phyloP scores from a whole-genome alignment of 2,113 vertebrate genomes.

The Pagrus major region DNA sequence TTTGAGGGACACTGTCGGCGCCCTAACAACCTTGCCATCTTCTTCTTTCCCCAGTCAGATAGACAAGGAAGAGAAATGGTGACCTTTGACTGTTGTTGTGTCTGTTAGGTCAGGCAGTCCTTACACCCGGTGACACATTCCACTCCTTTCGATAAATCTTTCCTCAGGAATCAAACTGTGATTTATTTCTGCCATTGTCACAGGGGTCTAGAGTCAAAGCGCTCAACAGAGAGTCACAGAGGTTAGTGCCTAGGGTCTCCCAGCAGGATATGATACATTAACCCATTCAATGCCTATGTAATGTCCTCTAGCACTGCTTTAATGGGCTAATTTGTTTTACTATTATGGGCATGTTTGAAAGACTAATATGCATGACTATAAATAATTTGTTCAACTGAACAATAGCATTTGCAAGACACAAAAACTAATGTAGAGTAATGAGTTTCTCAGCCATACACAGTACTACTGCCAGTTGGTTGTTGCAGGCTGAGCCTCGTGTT shows the following conservation, averaged over 20 bases:
- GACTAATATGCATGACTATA: slow-evolving; percentile 58
- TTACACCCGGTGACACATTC: slow-evolving; percentile 62
- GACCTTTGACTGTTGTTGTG: slow-evolving; percentile 66
- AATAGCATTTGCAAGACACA: slow-evolving; percentile 28
- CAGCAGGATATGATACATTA: slow-evolving; percentile 68
- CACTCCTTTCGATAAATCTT: slow-evolving; percentile 68
- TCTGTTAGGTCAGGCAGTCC: slow-evolving; percentile 47
- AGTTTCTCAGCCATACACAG: slow-evolving; percentile 9
- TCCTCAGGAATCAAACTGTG: slow-evolving; percentile 55
- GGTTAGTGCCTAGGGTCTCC: slow-evolving; percentile 53
- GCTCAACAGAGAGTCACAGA: slow-evolving; percentile 46
- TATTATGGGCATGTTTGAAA: slow-evolving; percentile 58
- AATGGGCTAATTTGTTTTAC: slow-evolving; percentile 67
- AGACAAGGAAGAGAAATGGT: slow-evolving; percentile 39
- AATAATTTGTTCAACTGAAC: slow-evolving; percentile 50
- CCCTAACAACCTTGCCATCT: not conserved
- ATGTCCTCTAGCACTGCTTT: slow-evolving; percentile 44
- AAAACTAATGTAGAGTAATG: slow-evolving; percentile 40
- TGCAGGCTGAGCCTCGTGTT: slow-evolving; percentile 8
- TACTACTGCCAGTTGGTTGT: not conserved
- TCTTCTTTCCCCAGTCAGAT: not conserved
- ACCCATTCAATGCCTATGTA: slow-evolving; percentile 58
- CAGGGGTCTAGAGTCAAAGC: slow-evolving; percentile 61
- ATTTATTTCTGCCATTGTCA: slow-evolving; percentile 72
- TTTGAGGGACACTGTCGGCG: not conserved